Evolutionary conservation across 2,888 invertebrate species (phyloP).

Genomic region (Epistrophella euchroma): DNA sequence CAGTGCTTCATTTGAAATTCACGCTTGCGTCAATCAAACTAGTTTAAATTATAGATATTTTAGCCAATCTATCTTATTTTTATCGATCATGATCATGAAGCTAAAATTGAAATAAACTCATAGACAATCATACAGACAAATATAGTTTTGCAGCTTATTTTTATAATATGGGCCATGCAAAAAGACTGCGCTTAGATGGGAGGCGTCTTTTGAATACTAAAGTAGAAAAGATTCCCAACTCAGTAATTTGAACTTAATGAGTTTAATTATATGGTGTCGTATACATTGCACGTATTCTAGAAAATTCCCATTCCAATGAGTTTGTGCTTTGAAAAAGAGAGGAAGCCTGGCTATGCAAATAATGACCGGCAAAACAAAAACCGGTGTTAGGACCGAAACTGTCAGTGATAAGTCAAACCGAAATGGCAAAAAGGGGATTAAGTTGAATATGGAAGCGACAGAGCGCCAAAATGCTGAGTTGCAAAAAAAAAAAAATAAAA

Average conservation of each 20-base stretch:
- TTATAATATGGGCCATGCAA: background rate
- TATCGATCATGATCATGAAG: conserved; percentile 5
- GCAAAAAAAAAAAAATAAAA: too few relatives aligned
- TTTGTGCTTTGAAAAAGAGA: background rate
- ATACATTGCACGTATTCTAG: background rate
- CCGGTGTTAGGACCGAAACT: background rate
- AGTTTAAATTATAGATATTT: background rate
- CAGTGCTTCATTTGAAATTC: background rate
- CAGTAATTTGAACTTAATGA: background rate
- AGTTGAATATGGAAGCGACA: too few relatives aligned
- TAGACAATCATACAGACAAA: background rate
- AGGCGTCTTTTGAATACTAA: conserved; percentile 1
- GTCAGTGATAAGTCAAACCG: background rate
- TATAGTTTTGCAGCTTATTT: background rate
- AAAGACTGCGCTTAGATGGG: background rate
- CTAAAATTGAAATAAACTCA: background rate
- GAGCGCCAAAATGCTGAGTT: too few relatives aligned
- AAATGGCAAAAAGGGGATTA: background rate
- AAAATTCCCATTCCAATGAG: background rate
- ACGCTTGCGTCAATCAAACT: background rate
- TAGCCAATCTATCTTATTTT: background rate
- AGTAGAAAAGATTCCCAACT: background rate
- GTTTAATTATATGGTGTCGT: background rate
- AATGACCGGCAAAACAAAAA: background rate
- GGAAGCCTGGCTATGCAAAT: background rate